Percentiles rank a stretch among this genome's conserved stretches.
phyloP scores from a whole-genome alignment of 1,140 invertebrate genomes.

The Drosophila rufa region DNA sequence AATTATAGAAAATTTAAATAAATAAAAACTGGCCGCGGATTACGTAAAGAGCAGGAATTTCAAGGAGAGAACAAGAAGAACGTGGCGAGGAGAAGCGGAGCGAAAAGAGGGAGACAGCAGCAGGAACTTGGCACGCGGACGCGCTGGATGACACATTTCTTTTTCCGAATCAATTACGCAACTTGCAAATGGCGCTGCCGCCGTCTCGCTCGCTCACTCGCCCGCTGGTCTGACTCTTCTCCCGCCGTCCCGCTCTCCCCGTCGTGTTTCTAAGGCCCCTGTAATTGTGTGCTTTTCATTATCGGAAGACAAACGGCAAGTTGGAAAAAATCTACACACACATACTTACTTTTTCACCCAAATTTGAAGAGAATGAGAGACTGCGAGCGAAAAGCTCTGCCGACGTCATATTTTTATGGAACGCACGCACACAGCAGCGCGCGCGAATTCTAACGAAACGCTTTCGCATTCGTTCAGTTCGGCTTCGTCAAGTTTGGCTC shows the following conservation, averaged over 20 bases:
- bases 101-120: constrained; percentile 52
- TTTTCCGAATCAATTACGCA: constrained; percentile 71
- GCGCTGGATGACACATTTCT: constrained; percentile 77
- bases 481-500: constrained; percentile 71
- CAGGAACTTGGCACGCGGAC: constrained; percentile 64
- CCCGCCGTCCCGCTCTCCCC: constrained; percentile 14
- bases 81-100: constrained; percentile 11
- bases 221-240: constrained; percentile 1
- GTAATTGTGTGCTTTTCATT: constrained; percentile 71
- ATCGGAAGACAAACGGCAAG: constrained; percentile 63
- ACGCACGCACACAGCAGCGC: constrained; percentile 41
- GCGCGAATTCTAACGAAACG: constrained; percentile 71
- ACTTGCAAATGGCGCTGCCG: constrained; percentile 73
- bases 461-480: constrained; percentile 63
- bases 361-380: constrained; percentile 52
- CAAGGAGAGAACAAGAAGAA: constrained; percentile 5
- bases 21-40: constrained; percentile 45
- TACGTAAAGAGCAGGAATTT: constrained; percentile 66
- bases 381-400: constrained; percentile 59
- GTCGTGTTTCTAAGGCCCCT: constrained; percentile 60
- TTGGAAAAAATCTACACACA: constrained; percentile 55
- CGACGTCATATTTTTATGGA: constrained; percentile 81
- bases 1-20: constrained; percentile 19
- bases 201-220: constrained; percentile 32
- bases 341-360: constrained; percentile 69